phyloP scores from a whole-genome alignment of 1,140 invertebrate species.

The Leptopilina clavipes region DNA sequence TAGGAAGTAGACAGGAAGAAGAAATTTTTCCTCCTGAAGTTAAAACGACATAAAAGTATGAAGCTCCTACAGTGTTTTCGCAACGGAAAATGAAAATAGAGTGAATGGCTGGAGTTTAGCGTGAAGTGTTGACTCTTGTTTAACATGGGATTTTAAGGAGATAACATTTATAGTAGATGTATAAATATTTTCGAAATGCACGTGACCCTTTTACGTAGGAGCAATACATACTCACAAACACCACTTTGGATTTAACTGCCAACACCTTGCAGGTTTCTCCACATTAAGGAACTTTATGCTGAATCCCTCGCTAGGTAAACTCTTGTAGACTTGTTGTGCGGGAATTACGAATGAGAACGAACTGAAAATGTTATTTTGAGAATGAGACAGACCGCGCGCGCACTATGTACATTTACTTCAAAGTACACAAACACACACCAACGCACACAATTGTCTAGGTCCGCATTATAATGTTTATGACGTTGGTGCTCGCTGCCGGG shows the following conservation, averaged over 20 bases:
- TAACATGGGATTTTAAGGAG: background rate
- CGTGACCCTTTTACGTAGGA: background rate
- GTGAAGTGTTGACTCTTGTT: background rate
- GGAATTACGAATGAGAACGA: slow-evolving; percentile 31
- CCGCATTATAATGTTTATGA: slow-evolving; percentile 42
- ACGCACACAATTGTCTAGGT: slow-evolving; percentile 44
- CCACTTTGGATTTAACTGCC: slow-evolving; percentile 19
- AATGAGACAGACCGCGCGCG: slow-evolving; percentile 44
- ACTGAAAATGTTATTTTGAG: slow-evolving; percentile 47
- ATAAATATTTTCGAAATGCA: background rate
- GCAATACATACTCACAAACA: background rate
- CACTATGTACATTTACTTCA: background rate
- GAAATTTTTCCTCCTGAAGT: too few relatives aligned
- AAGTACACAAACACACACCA: slow-evolving; percentile 1
- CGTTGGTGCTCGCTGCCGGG: background rate
- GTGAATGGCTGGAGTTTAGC: too few relatives aligned
- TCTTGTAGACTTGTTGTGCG: slow-evolving; percentile 13
- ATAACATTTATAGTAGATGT: background rate
- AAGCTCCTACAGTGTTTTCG: too few relatives aligned
- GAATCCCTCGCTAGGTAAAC: slow-evolving; percentile 25
- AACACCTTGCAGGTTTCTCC: slow-evolving; percentile 13
- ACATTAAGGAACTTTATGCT: slow-evolving; percentile 16
- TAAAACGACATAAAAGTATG: too few relatives aligned
- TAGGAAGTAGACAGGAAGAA: too few relatives aligned
- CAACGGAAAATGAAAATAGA: too few relatives aligned